These are phyloP conservation scores for Holothuria leucospilota DNA, from an alignment of 53 echinoderm and acorn worm species.

Conservation along the genomic window DNA sequence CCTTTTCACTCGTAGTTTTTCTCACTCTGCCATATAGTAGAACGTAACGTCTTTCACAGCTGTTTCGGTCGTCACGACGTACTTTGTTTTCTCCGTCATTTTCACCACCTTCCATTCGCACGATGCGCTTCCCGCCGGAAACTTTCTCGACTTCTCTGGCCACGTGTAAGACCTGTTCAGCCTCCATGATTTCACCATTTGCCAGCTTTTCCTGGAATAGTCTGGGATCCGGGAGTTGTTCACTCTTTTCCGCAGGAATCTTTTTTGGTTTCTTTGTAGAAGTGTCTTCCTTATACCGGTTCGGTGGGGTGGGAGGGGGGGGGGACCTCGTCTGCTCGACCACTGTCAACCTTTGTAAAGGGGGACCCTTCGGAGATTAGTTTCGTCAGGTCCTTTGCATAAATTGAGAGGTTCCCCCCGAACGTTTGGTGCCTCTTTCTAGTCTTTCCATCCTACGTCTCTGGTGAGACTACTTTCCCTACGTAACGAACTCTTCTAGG, in stretches of 20 bases:
- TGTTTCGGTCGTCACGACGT: constrained; percentile 4
- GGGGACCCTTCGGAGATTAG: background rate
- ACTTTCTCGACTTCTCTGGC: background rate
- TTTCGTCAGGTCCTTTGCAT: background rate
- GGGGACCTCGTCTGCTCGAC: too few species aligned
- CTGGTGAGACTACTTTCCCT: too few species aligned
- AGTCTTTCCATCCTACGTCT: too few species aligned
- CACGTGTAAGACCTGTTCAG: background rate
- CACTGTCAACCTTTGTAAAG: background rate
- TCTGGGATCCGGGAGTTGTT: background rate
- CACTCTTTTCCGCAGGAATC: background rate
- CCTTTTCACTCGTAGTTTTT: background rate
- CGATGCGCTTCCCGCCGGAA: background rate
- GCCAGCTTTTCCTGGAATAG: background rate
- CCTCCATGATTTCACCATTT: too few species aligned
- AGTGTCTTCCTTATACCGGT: background rate
- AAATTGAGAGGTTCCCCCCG: background rate
- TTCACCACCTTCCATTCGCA: background rate
- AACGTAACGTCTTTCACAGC: constrained; percentile 11
- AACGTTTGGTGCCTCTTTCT: too few species aligned
- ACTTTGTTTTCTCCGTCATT: background rate
- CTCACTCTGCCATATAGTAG: background rate
- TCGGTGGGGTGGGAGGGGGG: too few species aligned
- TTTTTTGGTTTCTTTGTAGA: background rate
- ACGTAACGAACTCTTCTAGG: too few species aligned